These are phyloP conservation scores for Cetoscarus ocellatus DNA, from an alignment of 2,797 vertebrate species.

Conservation along the genomic window DNA sequence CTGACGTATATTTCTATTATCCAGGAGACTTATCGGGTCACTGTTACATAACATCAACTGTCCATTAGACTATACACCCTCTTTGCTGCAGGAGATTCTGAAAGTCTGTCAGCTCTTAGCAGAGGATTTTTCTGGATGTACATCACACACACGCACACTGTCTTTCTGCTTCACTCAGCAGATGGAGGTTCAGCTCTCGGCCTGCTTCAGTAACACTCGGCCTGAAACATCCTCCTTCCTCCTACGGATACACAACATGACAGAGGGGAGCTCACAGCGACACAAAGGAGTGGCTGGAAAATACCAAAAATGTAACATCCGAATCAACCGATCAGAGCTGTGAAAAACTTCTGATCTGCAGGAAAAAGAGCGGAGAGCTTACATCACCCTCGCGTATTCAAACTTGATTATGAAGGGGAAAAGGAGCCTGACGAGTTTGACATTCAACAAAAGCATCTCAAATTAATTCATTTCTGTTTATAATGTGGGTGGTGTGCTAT, in stretches of 20 bases:
- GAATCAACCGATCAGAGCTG: slow-evolving; percentile 11
- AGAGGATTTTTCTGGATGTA: slow-evolving; percentile 52
- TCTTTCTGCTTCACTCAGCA: slow-evolving; percentile 49
- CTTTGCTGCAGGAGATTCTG: slow-evolving; percentile 9
- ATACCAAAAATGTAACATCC: slow-evolving; percentile 8
- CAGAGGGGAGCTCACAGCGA: not conserved
- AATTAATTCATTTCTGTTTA: not conserved
- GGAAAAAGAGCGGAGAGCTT: slow-evolving; percentile 11
- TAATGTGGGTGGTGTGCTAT: not conserved
- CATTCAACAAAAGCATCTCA: slow-evolving; percentile 4
- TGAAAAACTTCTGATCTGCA: slow-evolving; percentile 16
- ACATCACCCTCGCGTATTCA: not conserved
- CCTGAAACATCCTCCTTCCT: slow-evolving; percentile 33
- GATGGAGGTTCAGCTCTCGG: slow-evolving; percentile 38
- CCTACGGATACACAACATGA: slow-evolving; percentile 2
- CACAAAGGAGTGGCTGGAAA: not conserved
- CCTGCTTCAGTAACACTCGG: slow-evolving; percentile 12
- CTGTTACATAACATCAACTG: slow-evolving; percentile 42
- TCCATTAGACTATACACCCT: slow-evolving; percentile 34
- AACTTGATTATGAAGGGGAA: slow-evolving; percentile 28
- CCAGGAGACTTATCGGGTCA: slow-evolving; percentile 18
- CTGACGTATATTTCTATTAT: slow-evolving; percentile 2
- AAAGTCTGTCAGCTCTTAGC: slow-evolving; percentile 34
- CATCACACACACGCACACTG: slow-evolving; percentile 24
- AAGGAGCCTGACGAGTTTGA: not conserved